A percentile compares a stretch with the other conserved stretches of the same genome.
These are phyloP conservation scores for Labeo calbasu DNA, from an alignment of 2,797 vertebrate genomes.

Conservation along the genomic window DNA sequence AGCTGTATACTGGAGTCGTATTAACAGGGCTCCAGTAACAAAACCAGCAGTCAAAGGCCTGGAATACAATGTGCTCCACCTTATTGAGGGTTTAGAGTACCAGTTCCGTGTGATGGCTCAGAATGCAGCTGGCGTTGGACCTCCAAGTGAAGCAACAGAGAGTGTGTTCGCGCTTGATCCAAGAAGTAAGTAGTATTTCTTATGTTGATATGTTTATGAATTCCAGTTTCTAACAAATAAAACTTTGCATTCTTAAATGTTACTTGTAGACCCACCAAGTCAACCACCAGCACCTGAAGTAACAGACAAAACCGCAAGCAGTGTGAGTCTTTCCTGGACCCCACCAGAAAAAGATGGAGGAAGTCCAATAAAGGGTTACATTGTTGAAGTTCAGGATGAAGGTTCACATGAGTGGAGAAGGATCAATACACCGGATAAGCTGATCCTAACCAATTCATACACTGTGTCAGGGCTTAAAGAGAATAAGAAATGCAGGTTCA, in stretches of 20 bases:
- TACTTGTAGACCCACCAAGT: constrained; percentile 82
- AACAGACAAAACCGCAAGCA: constrained; percentile 92
- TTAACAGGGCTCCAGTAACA: constrained; percentile 91
- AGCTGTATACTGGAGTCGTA: constrained; percentile 92
- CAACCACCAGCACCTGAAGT: constrained; percentile 85
- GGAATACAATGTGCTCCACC: constrained; percentile 86
- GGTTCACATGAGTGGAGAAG: constrained; percentile 90
- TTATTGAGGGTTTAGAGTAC: constrained; percentile 93
- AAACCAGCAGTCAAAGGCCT: constrained; percentile 90
- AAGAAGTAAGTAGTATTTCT: constrained; percentile 83
- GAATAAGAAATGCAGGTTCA: constrained; percentile 93
- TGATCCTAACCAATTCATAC: constrained; percentile 88
- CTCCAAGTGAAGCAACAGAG: constrained; percentile 90
- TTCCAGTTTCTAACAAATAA: neutral
- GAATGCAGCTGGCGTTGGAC: constrained; percentile 93
- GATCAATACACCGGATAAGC: constrained; percentile 89
- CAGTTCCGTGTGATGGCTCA: constrained; percentile 93
- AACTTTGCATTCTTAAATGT: constrained; percentile 26
- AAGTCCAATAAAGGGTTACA: constrained; percentile 93
- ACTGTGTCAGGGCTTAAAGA: constrained; percentile 90
- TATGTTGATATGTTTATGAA: neutral
- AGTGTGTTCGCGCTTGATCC: constrained; percentile 86
- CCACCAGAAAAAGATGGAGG: constrained; percentile 92
- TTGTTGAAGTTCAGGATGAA: constrained; percentile 96
- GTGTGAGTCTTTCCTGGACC: constrained; percentile 88